phyloP scores from a whole-genome alignment of 2,113 vertebrate species.

The Pseudonaja textilis region DNA sequence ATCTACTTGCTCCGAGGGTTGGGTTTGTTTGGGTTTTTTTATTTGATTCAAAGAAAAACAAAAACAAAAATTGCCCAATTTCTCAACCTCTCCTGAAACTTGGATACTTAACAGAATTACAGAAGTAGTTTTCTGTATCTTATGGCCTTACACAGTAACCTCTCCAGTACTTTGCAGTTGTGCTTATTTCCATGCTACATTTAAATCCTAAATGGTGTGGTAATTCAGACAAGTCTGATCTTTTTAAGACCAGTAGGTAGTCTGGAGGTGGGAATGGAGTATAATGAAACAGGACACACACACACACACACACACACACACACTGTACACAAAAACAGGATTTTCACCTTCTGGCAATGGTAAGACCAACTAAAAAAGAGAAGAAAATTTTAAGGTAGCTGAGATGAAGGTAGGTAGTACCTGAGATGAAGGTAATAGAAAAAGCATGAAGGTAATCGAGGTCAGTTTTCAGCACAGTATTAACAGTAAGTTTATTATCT shows the following conservation, averaged over 20 bases:
- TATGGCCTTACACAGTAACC: neutral
- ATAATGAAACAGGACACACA: neutral
- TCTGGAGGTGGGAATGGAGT: neutral
- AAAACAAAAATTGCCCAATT: neutral
- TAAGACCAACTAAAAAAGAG: neutral
- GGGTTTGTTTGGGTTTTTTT: neutral
- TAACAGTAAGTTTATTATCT: neutral
- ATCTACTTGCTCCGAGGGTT: neutral
- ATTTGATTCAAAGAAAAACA: neutral
- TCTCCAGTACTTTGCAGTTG: neutral
- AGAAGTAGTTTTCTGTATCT: neutral
- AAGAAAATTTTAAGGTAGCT: neutral
- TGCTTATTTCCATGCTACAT: neutral
- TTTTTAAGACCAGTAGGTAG: neutral
- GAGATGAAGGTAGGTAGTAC: too few relatives aligned
- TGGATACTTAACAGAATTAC: neutral
- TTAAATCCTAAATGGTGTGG: neutral
- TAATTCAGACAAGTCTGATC: neutral
- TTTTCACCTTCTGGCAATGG: neutral
- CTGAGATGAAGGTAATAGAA: too few relatives aligned
- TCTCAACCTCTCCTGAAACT: neutral
- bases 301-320: neutral
- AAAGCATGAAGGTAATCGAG: neutral
- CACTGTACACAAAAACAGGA: neutral
- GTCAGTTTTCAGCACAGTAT: neutral